Percentiles rank a stretch among this genome's conserved stretches.
These are phyloP conservation scores for Arizona elegans DNA, from an alignment of 2,113 vertebrate species.

Conservation along the genomic window DNA sequence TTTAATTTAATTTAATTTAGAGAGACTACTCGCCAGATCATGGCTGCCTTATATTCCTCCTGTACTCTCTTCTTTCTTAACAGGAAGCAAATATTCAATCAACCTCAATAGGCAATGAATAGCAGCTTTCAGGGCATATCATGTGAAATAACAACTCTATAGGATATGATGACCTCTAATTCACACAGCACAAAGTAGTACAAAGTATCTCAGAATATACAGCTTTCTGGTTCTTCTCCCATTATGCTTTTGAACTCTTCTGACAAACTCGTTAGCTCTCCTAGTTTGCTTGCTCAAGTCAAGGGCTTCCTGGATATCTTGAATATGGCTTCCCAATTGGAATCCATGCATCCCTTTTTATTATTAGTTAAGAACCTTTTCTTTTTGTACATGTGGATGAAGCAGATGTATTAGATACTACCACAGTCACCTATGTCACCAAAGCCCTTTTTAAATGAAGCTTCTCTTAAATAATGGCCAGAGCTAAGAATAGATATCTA, in stretches of 20 bases:
- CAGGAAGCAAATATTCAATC: neutral
- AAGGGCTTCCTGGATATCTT: neutral
- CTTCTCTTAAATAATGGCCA: constrained; percentile 24
- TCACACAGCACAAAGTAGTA: neutral
- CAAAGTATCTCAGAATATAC: neutral
- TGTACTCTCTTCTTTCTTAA: neutral
- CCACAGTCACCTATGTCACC: neutral
- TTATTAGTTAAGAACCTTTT: neutral
- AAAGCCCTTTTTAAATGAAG: neutral
- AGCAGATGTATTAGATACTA: neutral
- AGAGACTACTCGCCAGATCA: neutral
- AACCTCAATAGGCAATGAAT: neutral
- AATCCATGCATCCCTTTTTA: neutral
- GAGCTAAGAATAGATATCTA: constrained; percentile 38
- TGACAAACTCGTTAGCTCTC: neutral
- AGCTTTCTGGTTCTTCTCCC: neutral
- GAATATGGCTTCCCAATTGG: neutral
- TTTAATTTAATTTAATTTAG: neutral
- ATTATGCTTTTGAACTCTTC: neutral
- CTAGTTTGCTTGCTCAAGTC: neutral
- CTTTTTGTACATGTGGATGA: neutral
- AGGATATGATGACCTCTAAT: neutral
- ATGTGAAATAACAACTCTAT: neutral
- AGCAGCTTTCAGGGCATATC: neutral
- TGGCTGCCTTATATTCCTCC: neutral